Evolutionary conservation across 2,888 invertebrate species (phyloP).

Genomic region (Dicycla oo): DNA sequence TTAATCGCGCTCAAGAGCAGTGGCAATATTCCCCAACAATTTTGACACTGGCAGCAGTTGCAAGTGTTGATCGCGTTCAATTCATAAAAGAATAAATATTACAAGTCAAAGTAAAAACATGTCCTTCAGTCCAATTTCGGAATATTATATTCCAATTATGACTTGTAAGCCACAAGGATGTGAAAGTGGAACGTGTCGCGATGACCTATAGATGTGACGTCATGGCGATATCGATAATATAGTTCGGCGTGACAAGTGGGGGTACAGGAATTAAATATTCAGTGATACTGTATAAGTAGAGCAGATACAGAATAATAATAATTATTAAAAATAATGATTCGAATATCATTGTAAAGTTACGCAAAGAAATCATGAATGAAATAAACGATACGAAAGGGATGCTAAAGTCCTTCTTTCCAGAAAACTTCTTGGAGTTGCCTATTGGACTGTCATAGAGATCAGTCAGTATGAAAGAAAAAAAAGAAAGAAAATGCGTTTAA

Average conservation of each 20-base stretch:
- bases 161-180: constrained; percentile 42
- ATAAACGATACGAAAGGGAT: too few species aligned
- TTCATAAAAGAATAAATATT: constrained; percentile 16
- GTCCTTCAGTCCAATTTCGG: constrained; percentile 29
- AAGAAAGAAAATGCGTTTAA: too few species aligned
- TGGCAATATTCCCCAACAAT: too few species aligned
- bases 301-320: background rate
- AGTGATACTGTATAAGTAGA: background rate
- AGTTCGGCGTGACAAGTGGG: constrained; percentile 4
- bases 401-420: background rate
- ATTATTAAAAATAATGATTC: background rate
- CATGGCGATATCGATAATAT: constrained; percentile 21
- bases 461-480: too few species aligned
- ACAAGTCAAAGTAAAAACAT: constrained; percentile 11
- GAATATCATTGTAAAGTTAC: background rate
- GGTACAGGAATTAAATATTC: constrained; percentile 8
- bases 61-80: too few species aligned
- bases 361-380: background rate
- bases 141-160: constrained; percentile 41
- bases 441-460: background rate
- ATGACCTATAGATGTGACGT: constrained; percentile 52
- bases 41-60: too few species aligned
- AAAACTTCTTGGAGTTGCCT: background rate
- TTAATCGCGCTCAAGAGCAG: too few species aligned
- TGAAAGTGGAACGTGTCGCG: constrained; percentile 50